A percentile compares a stretch with the other conserved stretches of the same genome.
These are phyloP conservation scores for Acanthiza pusilla DNA, from an alignment of 2,797 vertebrate species.

Conservation along the genomic window DNA sequence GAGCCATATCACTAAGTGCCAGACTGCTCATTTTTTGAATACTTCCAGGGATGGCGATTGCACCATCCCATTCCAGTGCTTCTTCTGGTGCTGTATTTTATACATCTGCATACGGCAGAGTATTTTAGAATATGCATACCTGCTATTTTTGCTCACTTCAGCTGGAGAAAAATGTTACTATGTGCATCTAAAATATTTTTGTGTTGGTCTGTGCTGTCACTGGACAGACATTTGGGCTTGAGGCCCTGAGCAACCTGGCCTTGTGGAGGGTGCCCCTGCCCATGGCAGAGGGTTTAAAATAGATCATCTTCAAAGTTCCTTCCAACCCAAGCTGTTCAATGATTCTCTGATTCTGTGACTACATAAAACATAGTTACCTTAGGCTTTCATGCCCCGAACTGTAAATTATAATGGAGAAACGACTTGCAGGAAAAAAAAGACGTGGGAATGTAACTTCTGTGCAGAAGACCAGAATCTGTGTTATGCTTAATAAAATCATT, in stretches of 20 bases:
- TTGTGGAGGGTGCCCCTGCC: not conserved
- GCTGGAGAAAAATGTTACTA: not conserved
- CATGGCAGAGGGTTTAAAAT: not conserved
- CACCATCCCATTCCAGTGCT: not conserved
- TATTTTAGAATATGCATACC: not conserved
- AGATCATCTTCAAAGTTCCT: not conserved
- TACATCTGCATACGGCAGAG: not conserved
- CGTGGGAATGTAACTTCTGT: not conserved
- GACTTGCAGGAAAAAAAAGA: fast-evolving
- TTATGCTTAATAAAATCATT: not conserved
- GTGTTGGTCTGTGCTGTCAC: not conserved
- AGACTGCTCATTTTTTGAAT: not conserved
- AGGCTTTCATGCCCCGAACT: not conserved
- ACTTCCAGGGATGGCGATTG: not conserved
- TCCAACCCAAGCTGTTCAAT: not conserved
- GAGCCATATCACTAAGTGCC: not conserved
- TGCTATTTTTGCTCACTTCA: not conserved
- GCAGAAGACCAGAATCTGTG: not conserved
- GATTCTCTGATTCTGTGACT: not conserved
- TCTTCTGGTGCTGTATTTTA: not conserved
- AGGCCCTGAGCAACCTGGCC: not conserved
- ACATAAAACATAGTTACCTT: not conserved
- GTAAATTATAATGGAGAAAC: not conserved
- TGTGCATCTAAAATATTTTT: not conserved
- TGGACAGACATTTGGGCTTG: not conserved